phyloP scores from a whole-genome alignment of 1,140 invertebrate genomes.

The Euwallacea fornicatus region DNA sequence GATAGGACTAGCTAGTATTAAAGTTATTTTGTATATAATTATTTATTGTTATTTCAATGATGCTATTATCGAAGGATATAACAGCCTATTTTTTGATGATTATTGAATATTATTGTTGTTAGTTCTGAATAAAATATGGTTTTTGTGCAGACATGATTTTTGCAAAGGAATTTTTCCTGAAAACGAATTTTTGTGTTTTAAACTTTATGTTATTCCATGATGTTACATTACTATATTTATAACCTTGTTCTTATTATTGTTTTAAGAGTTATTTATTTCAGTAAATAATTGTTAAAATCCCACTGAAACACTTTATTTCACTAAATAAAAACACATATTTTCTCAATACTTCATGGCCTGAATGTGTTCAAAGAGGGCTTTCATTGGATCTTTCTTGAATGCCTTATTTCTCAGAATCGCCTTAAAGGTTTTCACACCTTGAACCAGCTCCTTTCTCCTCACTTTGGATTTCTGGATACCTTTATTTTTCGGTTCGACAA shows the following conservation, averaged over 20 bases:
- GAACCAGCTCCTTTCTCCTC: conserved; percentile 44
- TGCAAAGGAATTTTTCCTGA: not conserved
- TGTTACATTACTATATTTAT: not conserved
- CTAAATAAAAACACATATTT: too few relatives aligned
- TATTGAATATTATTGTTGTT: too few relatives aligned
- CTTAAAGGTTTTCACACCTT: conserved; percentile 45
- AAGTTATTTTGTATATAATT: conserved; percentile 8
- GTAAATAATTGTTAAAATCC: conserved; percentile 17
- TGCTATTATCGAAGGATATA: too few relatives aligned
- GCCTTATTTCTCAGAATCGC: conserved; percentile 42
- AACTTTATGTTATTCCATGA: not conserved
- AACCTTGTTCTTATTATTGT: not conserved
- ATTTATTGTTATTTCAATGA: too few relatives aligned
- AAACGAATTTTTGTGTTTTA: not conserved
- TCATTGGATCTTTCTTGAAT: conserved; percentile 44
- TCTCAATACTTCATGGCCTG: conserved; percentile 11
- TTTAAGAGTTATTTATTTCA: not conserved
- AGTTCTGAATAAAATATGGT: too few relatives aligned
- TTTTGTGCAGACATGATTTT: not conserved
- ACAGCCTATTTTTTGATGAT: too few relatives aligned
- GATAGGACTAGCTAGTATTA: conserved; percentile 2
- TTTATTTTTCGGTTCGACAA: conserved; percentile 35
- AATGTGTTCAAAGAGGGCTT: conserved; percentile 42
- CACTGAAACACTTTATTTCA: not conserved
- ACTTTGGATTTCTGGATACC: conserved; percentile 43